These are phyloP conservation scores for Atta colombica DNA, from an alignment of 1,140 invertebrate genomes.

Conservation along the genomic window DNA sequence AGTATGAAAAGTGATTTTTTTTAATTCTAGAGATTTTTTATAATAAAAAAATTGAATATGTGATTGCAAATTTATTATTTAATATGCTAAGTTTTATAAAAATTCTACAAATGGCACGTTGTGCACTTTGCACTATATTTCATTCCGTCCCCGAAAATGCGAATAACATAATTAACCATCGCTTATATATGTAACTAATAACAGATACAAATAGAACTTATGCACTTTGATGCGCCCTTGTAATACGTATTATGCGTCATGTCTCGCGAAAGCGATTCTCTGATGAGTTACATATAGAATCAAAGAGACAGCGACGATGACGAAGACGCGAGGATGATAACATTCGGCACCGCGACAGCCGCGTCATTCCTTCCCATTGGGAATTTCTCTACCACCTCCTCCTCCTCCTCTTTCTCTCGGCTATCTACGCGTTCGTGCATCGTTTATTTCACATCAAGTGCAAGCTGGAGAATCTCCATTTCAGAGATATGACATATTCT, in stretches of 20 bases:
- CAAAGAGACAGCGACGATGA: constrained; percentile 40
- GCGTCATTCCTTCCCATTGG: constrained; percentile 16
- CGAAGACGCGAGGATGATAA: constrained; percentile 35
- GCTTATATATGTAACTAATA: constrained; percentile 20
- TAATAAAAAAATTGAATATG: background rate
- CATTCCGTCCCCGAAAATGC: background rate
- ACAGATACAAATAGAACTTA: constrained; percentile 3
- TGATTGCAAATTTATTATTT: background rate
- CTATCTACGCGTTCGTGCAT: constrained; percentile 55
- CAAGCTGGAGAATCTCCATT: constrained; percentile 45
- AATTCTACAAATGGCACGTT: background rate
- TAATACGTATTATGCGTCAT: constrained; percentile 1
- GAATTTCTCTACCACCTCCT: constrained; percentile 10
- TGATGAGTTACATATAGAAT: constrained; percentile 39
- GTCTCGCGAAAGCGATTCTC: constrained; percentile 12
- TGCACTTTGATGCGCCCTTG: constrained; percentile 25
- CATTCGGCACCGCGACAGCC: constrained; percentile 29
- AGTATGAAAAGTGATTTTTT: background rate
- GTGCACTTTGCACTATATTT: background rate
- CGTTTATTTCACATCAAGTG: constrained; percentile 56
- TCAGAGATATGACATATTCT: constrained; percentile 49
- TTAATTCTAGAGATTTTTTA: background rate
- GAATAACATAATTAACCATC: constrained; percentile 22
- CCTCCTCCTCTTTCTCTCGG: background rate
- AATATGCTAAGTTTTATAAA: background rate